Base-by-base conservation (phyloP, 2,888 invertebrate genomes). In the Sarcophaga rosellei region DNA sequence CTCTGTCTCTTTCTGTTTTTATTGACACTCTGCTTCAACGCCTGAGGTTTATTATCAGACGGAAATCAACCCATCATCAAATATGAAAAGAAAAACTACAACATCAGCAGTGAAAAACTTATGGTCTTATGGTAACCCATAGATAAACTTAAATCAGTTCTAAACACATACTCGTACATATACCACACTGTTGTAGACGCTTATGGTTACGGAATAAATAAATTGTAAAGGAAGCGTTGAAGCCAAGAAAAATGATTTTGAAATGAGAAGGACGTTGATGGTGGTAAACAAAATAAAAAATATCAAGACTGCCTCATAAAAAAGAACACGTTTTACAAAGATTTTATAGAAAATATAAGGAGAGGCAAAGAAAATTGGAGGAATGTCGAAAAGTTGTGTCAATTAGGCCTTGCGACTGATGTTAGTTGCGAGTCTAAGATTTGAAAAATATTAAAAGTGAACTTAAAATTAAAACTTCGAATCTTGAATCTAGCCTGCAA, bases 1-100 rank as follows among this genome's bases (percentile, higher is more conserved):
- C 53, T 15, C 53, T 53, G 17, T 53, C 4, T 53, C 17, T 6
- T 35, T 44, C n/a, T 44, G 21, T 74, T 77, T 57, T 35, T 86
- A 84, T 84, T 84, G 80, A 81, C 84, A 84, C 84, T 75, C 61
- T 75, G 87, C 87, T 88, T 88, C 82, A 85, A 81, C 88, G 88
- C 88, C 86, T 88, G 86, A 65, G 86, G 85, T 84, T 88, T 86
- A 84, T 84, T 74, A 44, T 47, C 70, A 53, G 53, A 53, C 15
- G 53, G 53, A 53, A 53, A 53, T 53, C 53, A 53, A 53, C 12
- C 53, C 68, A 57, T 12, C 73, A 81, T 69, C 59, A 17, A 57
- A 59, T 21, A 35, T 12, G 5, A 17, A 25, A 53, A 53, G 25
- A 23, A 53, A 77, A 69, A 21, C 69, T 35, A 63, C 69, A 73